Percentiles rank a stretch among this genome's conserved stretches.
phyloP scores from a whole-genome alignment of 2,797 vertebrate genomes.

The Euphonia xanthogaster region DNA sequence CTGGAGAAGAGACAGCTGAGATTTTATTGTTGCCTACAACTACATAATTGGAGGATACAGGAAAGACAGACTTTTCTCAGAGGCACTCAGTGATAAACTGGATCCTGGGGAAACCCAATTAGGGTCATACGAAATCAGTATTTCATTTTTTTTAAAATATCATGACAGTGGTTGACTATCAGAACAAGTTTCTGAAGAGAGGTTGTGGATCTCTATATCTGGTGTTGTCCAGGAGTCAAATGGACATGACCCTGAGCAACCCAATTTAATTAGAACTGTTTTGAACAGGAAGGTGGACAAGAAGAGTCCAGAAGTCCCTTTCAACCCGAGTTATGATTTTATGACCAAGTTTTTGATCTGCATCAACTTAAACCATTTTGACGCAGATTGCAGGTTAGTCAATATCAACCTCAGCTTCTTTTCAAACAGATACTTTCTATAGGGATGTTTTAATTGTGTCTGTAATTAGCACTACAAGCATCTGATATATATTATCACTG shows the following conservation, averaged over 20 bases:
- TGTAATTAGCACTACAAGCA: not conserved
- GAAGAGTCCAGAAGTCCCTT: not conserved
- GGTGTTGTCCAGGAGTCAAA: not conserved
- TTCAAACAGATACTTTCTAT: not conserved
- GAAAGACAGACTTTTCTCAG: not conserved
- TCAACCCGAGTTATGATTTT: accelerated
- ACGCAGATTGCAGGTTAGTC: not conserved
- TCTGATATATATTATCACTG: not conserved
- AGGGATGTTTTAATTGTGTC: not conserved
- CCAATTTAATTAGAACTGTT: not conserved
- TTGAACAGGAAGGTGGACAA: not conserved
- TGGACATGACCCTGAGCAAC: not conserved
- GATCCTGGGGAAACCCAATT: not conserved
- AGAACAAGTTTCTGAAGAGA: not conserved
- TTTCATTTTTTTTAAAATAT: not conserved
- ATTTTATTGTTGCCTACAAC: not conserved
- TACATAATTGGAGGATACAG: not conserved
- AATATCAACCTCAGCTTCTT: not conserved
- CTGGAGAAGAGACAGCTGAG: not conserved
- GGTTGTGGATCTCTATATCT: not conserved
- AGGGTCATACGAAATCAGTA: not conserved
- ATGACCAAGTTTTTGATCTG: not conserved
- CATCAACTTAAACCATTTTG: not conserved
- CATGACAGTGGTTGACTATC: not conserved
- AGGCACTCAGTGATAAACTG: not conserved